A percentile compares a stretch with the other conserved stretches of the same genome.
Conservation (phyloP, 2,888 invertebrate genomes). For the Chymomyza amoena region DNA sequence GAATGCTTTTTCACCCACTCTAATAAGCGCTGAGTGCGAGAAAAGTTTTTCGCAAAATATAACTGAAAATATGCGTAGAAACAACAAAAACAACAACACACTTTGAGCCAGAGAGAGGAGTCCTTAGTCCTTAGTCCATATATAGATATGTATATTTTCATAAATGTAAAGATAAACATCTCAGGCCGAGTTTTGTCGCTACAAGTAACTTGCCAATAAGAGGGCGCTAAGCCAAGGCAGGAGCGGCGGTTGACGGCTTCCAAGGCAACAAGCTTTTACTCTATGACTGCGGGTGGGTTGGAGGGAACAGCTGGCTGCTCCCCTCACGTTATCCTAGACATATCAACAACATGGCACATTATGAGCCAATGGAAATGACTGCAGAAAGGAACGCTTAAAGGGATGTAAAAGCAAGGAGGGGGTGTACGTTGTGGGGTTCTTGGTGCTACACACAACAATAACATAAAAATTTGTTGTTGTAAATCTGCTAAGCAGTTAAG, state of each 20-base stretch:
- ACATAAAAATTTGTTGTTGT: constrained; percentile 73
- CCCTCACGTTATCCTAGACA: neutral
- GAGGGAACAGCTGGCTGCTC: neutral
- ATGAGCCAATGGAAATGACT: constrained; percentile 19
- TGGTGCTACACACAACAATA: constrained; percentile 34
- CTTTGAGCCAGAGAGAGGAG: neutral
- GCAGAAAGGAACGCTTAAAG: neutral
- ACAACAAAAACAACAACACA: constrained; percentile 3
- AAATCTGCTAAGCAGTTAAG: constrained; percentile 63
- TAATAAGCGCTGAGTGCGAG: neutral
- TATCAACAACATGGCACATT: constrained; percentile 26
- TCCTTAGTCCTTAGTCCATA: constrained; percentile 25
- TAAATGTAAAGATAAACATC: constrained; percentile 61
- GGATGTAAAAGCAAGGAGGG: neutral
- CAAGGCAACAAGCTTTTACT: constrained; percentile 52
- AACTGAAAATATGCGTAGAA: neutral
- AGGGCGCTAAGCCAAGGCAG: constrained; percentile 8
- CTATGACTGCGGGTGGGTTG: constrained; percentile 11
- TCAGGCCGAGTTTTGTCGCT: constrained; percentile 24
- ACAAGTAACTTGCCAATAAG: constrained; percentile 17
- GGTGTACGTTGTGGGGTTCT: constrained; percentile 15
- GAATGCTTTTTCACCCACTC: constrained; percentile 4
- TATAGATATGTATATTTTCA: constrained; percentile 27
- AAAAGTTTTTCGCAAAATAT: constrained; percentile 7
- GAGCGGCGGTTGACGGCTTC: constrained; percentile 9